Base-by-base conservation (phyloP, 1,140 invertebrate genomes). In the Drosophila auraria region DNA sequence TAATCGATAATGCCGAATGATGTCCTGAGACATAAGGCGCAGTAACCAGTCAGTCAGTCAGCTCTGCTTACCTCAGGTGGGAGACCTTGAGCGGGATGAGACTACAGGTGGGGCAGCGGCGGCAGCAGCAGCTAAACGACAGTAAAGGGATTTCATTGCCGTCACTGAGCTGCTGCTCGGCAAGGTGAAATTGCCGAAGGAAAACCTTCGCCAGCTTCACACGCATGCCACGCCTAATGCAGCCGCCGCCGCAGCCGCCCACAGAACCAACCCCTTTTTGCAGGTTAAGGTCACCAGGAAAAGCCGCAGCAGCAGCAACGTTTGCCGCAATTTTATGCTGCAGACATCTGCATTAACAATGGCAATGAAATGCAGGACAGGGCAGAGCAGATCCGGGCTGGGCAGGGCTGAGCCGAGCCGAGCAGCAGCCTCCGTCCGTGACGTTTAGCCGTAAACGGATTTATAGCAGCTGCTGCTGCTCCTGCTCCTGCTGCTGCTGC, bases 401-500 rank as follows among this genome's bases (percentile, higher is more conserved):
- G 49, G 58, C 54, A 64, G 49, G 57, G 45, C 60, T 53, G 40
- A 12, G 14, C 36, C 49, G 49, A 49, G 47, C 64, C 15, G 27
- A 51, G 47, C 36, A 51, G 61, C 44, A 49, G 45, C 62, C 61
- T 71, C 50, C 54, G 53, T 66, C 49, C 57, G 65, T 87, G 77
- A 78, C 80, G 83, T 80, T 83, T 87, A 84, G 73, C 84, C 53
- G 73, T 89, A 89, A 90, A 84, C 84, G 74, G 74, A 90, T 84
- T 89, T 84, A 82, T 79, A 76, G 75, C 70, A 82, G 62, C 33
- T 50, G 78, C 49, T 17, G 44, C 57, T 14, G 54, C 27, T 71
- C 36, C 20, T 9, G 9, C 8, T 11, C 3, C 33, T 36, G 33
- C 11, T 36, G 11, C 33, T 36, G 33, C 33, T 36, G 69, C 78